These are phyloP conservation scores for Crenichthys baileyi DNA, from an alignment of 2,797 vertebrate genomes.

Conservation along the genomic window DNA sequence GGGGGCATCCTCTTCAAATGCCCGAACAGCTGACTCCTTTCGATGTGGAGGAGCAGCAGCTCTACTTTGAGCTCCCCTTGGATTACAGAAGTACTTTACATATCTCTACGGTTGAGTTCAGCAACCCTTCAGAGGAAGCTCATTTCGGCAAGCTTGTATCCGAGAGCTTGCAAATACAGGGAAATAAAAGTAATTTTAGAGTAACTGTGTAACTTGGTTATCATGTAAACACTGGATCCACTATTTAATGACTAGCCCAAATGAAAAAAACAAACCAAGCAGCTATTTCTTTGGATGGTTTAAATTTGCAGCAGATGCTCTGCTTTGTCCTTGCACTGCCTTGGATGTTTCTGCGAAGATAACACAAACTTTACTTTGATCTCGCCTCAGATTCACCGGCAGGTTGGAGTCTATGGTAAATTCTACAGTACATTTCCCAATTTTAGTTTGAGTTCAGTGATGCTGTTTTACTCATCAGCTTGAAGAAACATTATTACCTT, in stretches of 20 bases:
- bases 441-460: too few species aligned
- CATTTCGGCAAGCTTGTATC: too few species aligned
- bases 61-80: too few species aligned
- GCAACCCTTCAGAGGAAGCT: too few species aligned
- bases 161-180: neutral
- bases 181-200: neutral
- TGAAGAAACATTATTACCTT: neutral
- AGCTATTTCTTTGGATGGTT: neutral
- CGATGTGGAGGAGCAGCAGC: too few species aligned
- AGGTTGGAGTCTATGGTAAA: neutral
- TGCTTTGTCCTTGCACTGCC: neutral
- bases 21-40: too few species aligned
- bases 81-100: too few species aligned
- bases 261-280: neutral
- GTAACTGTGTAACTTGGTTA: neutral
- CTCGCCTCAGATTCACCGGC: neutral
- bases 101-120: too few species aligned
- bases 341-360: neutral
- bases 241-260: neutral
- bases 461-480: neutral
- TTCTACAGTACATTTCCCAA: too few species aligned
- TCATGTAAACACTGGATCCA: neutral
- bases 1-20: too few species aligned
- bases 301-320: neutral
- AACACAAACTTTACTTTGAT: neutral